Percentiles rank a stretch among this genome's conserved stretches.
These are phyloP conservation scores for Elanoides forficatus DNA, from an alignment of 2,113 vertebrate species.

Conservation along the genomic window DNA sequence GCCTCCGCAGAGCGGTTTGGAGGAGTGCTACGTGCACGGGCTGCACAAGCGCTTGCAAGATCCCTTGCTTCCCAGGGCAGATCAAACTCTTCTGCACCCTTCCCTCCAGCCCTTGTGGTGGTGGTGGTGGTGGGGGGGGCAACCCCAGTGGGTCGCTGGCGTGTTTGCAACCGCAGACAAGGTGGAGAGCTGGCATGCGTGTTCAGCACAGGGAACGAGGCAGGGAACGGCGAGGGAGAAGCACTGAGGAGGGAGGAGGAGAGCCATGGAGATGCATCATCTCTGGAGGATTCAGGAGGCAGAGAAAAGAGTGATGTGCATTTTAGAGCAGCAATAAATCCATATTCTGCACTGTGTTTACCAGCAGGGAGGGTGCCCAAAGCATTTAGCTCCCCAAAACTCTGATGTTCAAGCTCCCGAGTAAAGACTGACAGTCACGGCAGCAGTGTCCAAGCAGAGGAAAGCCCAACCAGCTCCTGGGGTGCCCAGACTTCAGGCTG, in stretches of 20 bases:
- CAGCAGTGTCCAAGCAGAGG: not conserved
- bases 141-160: accelerated
- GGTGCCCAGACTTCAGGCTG: not conserved
- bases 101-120: not conserved
- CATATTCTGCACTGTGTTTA: not conserved
- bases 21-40: not conserved
- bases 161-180: not conserved
- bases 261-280: not conserved
- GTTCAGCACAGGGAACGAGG: not conserved
- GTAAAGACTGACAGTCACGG: not conserved
- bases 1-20: not conserved
- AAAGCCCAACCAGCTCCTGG: not conserved
- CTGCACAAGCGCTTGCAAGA: not conserved
- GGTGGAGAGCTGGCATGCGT: not conserved
- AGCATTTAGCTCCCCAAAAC: not conserved
- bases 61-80: not conserved
- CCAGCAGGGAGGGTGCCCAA: not conserved
- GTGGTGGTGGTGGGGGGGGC: accelerated
- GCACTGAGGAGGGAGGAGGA: not conserved
- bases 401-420: not conserved
- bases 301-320: not conserved
- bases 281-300: not conserved
- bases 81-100: not conserved
- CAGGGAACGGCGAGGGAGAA: not conserved
- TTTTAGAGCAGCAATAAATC: not conserved